Base-by-base conservation (phyloP, 2,888 invertebrate genomes). In the Metacarcinus magister region DNA sequence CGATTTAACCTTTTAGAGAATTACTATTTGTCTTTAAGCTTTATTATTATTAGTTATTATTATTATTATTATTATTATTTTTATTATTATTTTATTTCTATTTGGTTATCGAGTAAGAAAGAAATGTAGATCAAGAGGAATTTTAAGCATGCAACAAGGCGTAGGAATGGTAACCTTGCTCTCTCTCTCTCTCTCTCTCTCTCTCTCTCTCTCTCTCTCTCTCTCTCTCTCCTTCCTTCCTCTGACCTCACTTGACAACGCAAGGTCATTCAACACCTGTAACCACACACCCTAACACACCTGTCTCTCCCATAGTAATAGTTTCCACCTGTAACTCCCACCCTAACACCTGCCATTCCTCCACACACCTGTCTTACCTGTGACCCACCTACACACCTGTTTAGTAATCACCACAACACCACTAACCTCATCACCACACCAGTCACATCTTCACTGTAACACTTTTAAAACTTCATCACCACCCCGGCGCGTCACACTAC, bases 111-210 rank as follows among this genome's bases (percentile, higher is more conserved):
- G 46, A 46, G 46, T 46, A 4, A 10, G 46, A 46, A 46, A 46
- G 46, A 46, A 46, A 46, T 46, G 46, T 7, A 46, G 46, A 46
- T 10, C 46, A 7, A 46, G 46, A 46, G 46, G 46, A 7, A 46
- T 46, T 46, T 46, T 46, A 46, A 7, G 46, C 10, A 46, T 46
- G 46, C 46, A 46, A 46, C 5, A 46, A 7, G n/a, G n/a, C 46
- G 46, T 46, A 46, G 46, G 46, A 46, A 46, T 46, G 10, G 4
- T 46, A 46, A 46, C 46, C 46, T 46, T 46, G 46, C 75, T 75
- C 75, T 75, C 75, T 75, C 75, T 75, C 75, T 75, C 75, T 75
- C 75, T 75, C 75, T 75, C 75, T 75, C 75, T 75, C 75, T 75
- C 75, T 75, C 75, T 75, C 75, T 75, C 75, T 75, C 75, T 75